Evolutionary conservation across 2,113 vertebrate species (phyloP), one percentile per base, ranked within the genome.

Genomic region (Salvator merianae): DNA sequence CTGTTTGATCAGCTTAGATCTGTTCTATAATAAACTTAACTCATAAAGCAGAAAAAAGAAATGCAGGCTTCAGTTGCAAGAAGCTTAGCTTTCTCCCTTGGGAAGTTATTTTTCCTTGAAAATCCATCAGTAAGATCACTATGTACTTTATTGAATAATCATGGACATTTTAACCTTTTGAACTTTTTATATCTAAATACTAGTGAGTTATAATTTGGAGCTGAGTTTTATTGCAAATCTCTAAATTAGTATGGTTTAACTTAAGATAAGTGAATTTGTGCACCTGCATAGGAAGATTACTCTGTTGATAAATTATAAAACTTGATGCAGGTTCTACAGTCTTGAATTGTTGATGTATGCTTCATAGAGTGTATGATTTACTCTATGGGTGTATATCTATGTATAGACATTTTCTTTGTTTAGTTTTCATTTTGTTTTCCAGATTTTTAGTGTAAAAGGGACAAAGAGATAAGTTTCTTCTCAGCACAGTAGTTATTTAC

Each of bases 161-260:
- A 16, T 30, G 55, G 30, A 13, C 8, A 10, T 62, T 69, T 81
- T 14, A 26, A 26, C 71, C 71, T 74, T 3, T 28, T 24, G 40
- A 53, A 32, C 13, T 34, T 47, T 16, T 66, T 20, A 28, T 76
- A 34, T 28, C 8, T 79, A 59, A 84, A 77, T 16, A 77, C 10
- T 40, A 32, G 8, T 28, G 38, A 26, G 30, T 76, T 1, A 26
- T 4, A 8, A 0, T 53, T 3, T 59, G 0, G 28, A 5, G 38
- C 0, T 8, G 65, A 16, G 0, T 9, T 74, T 5, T 8, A 68
- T 38, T 75, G 1, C 47, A 4, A 77, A 16, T 32, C 7, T 81
- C 65, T 0, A 69, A 66, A 0, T 24, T n/a, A n/a, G 3, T 1
- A 0, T 1, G 14, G 59, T 1, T 0, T 1, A 71, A n/a, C 13